Conservation (phyloP, 2,113 vertebrate species). For the Anarrhichthys ocellatus region DNA sequence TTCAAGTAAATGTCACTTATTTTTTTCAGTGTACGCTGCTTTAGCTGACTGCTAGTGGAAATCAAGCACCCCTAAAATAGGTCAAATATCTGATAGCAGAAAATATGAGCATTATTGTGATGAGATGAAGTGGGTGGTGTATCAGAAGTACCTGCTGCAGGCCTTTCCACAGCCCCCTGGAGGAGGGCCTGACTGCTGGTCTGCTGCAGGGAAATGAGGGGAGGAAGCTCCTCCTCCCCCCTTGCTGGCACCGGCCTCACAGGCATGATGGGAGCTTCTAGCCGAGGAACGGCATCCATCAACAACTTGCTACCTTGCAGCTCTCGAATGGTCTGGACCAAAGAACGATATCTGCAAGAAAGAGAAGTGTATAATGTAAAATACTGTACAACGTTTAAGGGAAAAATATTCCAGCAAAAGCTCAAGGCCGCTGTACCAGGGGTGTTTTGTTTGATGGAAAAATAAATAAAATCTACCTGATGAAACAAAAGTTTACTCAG, state of each 20-base stretch:
- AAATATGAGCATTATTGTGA: background rate
- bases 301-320: constrained; percentile 2
- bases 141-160: constrained; percentile 66
- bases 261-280: background rate
- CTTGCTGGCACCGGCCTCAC: background rate
- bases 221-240: background rate
- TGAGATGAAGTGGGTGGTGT: background rate
- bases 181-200: constrained; percentile 20
- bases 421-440: background rate
- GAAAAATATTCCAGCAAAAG: background rate
- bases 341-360: constrained; percentile 63
- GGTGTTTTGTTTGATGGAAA: background rate
- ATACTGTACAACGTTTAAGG: no score
- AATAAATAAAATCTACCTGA: background rate
- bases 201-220: constrained; percentile 15
- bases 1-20: no score
- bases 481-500: background rate
- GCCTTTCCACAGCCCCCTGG: constrained; percentile 67
- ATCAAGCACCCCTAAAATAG: background rate
- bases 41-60: background rate
- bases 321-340: constrained; percentile 52
- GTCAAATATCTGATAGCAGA: background rate
- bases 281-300: background rate
- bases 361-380: background rate
- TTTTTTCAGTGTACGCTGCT: no score